Conservation (phyloP, 2,888 invertebrate genomes). For the Neria commutata region DNA sequence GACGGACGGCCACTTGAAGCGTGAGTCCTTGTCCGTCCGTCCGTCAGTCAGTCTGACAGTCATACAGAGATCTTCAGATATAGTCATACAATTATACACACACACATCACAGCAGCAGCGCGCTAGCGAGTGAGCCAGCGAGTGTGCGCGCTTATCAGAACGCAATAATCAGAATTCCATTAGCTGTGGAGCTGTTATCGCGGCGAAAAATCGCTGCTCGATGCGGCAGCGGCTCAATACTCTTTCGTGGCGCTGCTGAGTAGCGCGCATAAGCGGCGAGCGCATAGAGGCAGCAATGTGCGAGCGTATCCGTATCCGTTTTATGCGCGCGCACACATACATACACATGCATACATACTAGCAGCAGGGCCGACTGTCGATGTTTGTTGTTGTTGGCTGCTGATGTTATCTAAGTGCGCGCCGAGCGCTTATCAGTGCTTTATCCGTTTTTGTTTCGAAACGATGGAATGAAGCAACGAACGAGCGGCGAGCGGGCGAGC, state of each 20-base stretch:
- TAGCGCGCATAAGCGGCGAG: too few species aligned
- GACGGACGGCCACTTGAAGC: not conserved
- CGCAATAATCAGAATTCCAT: conserved; percentile 61
- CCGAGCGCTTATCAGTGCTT: conserved; percentile 58
- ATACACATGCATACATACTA: too few species aligned
- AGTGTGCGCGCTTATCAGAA: conserved; percentile 58
- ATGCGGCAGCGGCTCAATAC: too few species aligned
- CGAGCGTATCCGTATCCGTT: conserved; percentile 44
- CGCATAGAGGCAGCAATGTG: conserved; percentile 28
- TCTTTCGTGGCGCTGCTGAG: too few species aligned
- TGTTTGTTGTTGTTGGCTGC: conserved; percentile 34
- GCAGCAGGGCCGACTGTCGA: conserved; percentile 30
- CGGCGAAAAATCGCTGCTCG: too few species aligned
- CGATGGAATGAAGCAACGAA: conserved; percentile 38
- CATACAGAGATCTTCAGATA: too few species aligned
- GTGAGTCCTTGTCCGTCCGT: not conserved
- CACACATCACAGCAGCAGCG: too few species aligned
- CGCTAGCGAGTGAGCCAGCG: too few species aligned
- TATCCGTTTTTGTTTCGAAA: conserved; percentile 58
- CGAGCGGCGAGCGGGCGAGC: not conserved
- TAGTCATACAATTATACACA: conserved; percentile 59
- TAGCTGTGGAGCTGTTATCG: conserved; percentile 55
- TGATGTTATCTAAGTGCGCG: conserved; percentile 60
- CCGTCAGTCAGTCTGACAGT: too few species aligned
- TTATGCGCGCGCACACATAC: conserved; percentile 34